Conservation (phyloP, 2,888 invertebrate species). For the Agrotis puta region DNA sequence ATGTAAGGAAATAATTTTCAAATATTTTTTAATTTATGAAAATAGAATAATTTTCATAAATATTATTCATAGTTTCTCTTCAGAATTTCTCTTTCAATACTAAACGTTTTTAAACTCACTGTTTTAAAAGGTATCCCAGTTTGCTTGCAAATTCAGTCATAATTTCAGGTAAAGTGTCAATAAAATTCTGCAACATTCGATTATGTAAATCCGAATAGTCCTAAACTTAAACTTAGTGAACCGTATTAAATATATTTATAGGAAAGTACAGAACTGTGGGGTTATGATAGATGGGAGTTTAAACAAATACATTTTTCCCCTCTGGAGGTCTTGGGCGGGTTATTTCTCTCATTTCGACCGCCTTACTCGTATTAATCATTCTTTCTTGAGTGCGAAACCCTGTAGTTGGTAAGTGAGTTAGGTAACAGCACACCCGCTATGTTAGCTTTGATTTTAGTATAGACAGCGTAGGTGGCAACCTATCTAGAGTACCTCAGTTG, state of each 20-base stretch:
- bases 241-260: constrained; percentile 20
- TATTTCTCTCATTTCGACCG: constrained; percentile 70
- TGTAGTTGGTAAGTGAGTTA: constrained; percentile 75
- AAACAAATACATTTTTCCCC: constrained; percentile 75
- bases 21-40: no score
- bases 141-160: background rate
- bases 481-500: constrained; percentile 16
- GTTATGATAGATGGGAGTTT: constrained; percentile 74
- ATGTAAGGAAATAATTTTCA: no score
- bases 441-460: constrained; percentile 53
- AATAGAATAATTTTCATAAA: no score
- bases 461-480: constrained; percentile 30
- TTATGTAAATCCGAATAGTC: constrained; percentile 30
- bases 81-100: background rate
- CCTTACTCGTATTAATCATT: constrained; percentile 82
- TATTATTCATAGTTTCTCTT: no score
- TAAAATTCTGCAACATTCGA: constrained; percentile 19
- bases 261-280: constrained; percentile 26
- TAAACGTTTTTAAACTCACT: background rate
- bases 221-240: constrained; percentile 33
- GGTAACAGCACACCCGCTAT: constrained; percentile 45
- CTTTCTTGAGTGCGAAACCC: constrained; percentile 84
- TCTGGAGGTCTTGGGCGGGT: constrained; percentile 63
- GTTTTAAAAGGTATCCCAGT: background rate
- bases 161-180: constrained; percentile 4